Evolutionary conservation across 2,888 invertebrate species (phyloP).

Genomic region (Synergus japonicus): DNA sequence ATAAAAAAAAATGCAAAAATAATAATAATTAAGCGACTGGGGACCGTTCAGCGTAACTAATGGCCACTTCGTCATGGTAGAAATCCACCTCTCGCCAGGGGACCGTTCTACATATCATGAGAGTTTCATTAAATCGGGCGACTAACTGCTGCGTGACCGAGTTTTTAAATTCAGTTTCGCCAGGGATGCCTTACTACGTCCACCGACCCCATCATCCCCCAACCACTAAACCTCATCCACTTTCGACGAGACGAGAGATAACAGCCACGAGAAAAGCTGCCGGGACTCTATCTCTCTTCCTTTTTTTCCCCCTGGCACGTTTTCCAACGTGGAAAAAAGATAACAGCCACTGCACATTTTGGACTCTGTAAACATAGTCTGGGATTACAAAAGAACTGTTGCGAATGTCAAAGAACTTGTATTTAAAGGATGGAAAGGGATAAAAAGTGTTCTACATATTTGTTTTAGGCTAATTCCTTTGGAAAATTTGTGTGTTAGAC

Average conservation of each 20-base stretch:
- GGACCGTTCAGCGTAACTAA: conserved; percentile 63
- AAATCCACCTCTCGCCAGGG: conserved; percentile 54
- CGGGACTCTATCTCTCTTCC: neutral
- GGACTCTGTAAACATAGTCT: neutral
- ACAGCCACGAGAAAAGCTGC: neutral
- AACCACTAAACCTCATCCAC: neutral
- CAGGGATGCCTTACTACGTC: conserved; percentile 8
- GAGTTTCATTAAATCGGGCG: conserved; percentile 69
- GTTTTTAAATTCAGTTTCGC: conserved; percentile 58
- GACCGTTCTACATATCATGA: conserved; percentile 55
- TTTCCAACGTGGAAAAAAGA: neutral
- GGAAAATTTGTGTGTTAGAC: too few relatives aligned
- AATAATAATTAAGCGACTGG: conserved; percentile 59
- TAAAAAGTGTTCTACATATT: too few relatives aligned
- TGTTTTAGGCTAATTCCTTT: too few relatives aligned
- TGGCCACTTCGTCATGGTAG: conserved; percentile 62
- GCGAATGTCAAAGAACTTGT: neutral
- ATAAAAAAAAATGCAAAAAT: conserved; percentile 53
- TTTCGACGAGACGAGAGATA: neutral
- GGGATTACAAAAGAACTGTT: neutral
- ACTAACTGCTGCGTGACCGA: conserved; percentile 65
- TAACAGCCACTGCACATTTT: neutral
- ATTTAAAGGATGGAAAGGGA: too few relatives aligned
- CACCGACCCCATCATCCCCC: conserved; percentile 1
- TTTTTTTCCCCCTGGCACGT: neutral